Base-by-base conservation (phyloP, 2,113 vertebrate genomes). In the Zosterops pallidus region DNA sequence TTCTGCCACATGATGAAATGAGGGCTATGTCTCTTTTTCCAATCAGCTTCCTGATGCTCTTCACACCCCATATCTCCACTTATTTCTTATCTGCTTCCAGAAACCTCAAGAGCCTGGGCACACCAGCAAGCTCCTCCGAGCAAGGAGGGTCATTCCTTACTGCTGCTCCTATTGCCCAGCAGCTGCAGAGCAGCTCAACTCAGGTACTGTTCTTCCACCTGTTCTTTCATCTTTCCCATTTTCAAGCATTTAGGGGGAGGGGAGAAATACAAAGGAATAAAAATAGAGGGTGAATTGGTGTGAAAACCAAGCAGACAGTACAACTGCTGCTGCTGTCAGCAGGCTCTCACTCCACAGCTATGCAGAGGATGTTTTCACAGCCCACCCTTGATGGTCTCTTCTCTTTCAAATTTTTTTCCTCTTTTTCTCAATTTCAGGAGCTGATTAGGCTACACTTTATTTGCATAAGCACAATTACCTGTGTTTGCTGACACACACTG, bases 391-490 rank as follows among this genome's bases (percentile, higher is more conserved):
- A 71, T 19, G 31, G 41, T 19, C 76, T 42, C 50, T 69, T 50
- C 74, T n/a, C 42, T 63, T 63, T 69, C 50, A 35, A 6, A 9
- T 74, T 35, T 39, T 44, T 46, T 53, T 4, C 14, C 25, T 19
- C 21, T 62, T 76, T 53, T 63, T 56, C 63, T 90, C 64, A 49
- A 35, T 33, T 77, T 63, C 49, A 83, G 31, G 71, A 77, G 53
- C 42, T 69, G 65, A 71, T 57, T 90, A 64, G 44, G 62, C 60
- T 90, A 69, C 55, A 7, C 82, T 86, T 39, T 65, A 83, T 91
- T 91, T 88, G 50, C 88, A 91, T 39, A 65, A 89, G 62, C 68
- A 92, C 92, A 92, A 57, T 88, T 76, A 95, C 55, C 86, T 87
- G 89, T 67, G 62, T 93, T 91, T 80, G 90, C 65, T 71, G 72